Evolutionary conservation across 2,113 vertebrate genomes (phyloP), one percentile per base, ranked within the genome.

Genomic region (Ginglymostoma cirratum): DNA sequence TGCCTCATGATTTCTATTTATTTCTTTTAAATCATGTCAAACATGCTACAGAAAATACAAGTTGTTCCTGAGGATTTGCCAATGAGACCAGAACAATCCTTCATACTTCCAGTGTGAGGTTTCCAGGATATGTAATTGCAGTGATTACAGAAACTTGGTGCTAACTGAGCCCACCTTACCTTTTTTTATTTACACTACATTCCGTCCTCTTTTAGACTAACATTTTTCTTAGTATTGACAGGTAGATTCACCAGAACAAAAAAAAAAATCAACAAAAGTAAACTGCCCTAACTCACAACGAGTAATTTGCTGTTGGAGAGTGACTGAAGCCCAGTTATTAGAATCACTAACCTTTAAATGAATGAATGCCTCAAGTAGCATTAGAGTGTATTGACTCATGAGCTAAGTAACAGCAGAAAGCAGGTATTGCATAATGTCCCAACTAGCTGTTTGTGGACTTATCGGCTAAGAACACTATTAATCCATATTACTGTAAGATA

Each of bases 21-120:
- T 30, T 61, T 27, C 55, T 61, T 61, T 61, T 1, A 61, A 12
- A 61, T 12, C 55, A 80, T 96, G 67, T 96, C 95, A 96, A 55
- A 38, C 87, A 96, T 95, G 70, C 8, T 52, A 6, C 95, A 61
- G 12, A 92, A 24, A 21, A 90, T 96, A 0, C 48, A 70, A n/a
- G 10, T 66, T 21, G 72, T 61, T 95, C 1, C 10, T 15, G 14
- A 96, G 76, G 69, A 38, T 66, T 38, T 67, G n/a, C 65, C 21
- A 7, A 93, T 93, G 89, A 5, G 67, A 65, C 34, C n/a, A 67
- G 19, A 38, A 93, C 65, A 19, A 3, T 12, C 65, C 55, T 30
- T 6, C 7, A 5, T 8, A 1, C 34, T 14, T 92, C 52, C 55
- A n/a, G 30, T 92, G 30, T 52, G 48, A 55, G 27, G 15, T 89